A percentile compares a stretch with the other conserved stretches of the same genome.
These are phyloP conservation scores for Anolis sagrei DNA, from an alignment of 2,113 vertebrate genomes.

Conservation along the genomic window DNA sequence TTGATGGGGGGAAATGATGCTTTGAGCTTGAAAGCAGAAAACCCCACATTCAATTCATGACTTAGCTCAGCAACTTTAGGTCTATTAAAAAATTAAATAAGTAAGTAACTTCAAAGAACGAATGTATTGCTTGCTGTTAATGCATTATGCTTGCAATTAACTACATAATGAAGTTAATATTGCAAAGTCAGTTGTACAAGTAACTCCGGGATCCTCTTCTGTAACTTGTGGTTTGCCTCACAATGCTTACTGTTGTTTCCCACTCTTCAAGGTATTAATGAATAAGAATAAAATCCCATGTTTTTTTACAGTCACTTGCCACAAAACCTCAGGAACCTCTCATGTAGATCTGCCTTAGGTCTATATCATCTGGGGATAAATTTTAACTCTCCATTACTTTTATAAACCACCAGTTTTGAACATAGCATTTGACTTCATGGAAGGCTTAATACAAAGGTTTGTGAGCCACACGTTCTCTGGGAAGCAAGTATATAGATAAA, in stretches of 20 bases:
- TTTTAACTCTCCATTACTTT: not conserved
- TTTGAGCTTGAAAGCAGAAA: not conserved
- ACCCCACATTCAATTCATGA: not conserved
- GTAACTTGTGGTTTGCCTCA: not conserved
- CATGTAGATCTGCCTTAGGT: not conserved
- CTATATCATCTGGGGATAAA: not conserved
- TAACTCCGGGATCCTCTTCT: not conserved
- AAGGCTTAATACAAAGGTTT: constrained; percentile 52
- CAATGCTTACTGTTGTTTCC: not conserved
- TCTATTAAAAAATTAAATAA: too few relatives aligned
- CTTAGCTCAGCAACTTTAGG: too few relatives aligned
- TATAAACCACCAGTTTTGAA: constrained; percentile 4
- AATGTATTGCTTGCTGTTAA: too few relatives aligned
- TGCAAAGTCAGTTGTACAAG: too few relatives aligned
- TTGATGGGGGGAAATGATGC: too few relatives aligned
- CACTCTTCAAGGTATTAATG: not conserved
- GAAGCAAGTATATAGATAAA: not conserved
- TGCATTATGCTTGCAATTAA: too few relatives aligned
- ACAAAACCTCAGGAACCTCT: not conserved
- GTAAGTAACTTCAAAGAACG: too few relatives aligned
- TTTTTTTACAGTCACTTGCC: not conserved
- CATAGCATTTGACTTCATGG: constrained; percentile 12
- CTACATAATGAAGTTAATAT: too few relatives aligned
- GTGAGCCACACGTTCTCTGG: constrained; percentile 19
- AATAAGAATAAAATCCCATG: not conserved